Evolutionary conservation across 2,888 invertebrate species (phyloP), one percentile per base, ranked within the genome.

Genomic region (Eucriotettix oculatus): DNA sequence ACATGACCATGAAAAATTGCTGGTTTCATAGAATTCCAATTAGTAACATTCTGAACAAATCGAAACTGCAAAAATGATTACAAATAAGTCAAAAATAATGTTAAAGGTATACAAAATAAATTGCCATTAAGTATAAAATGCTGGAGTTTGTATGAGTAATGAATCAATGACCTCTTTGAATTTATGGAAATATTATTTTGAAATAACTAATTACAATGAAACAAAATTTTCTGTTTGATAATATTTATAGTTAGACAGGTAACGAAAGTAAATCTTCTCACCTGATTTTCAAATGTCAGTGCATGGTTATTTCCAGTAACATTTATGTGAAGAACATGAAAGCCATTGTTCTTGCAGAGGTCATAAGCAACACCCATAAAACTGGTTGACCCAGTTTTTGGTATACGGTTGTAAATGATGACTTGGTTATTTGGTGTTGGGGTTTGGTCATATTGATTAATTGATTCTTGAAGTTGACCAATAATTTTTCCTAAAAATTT

Each of bases 1-100:
- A 98, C 85, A 73, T 99, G 98, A 1, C 98, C 98, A 75, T 99
- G 98, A 75, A 96, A 98, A 59, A 99, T 78, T 0, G 94, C 95
- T 54, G 98, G 98, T 72, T 93, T 91, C 75, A 91, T 86, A 58
- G 82, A 82, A 66, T 82, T 77, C 98, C 98, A 99, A 63, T 81
- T 79, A 1, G 91, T 89, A 57, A 98, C 83, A 74, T 99, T 99
- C 67, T 86, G 84, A 66, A 89, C 90, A 76, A 98, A 93, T 69
- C 86, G 71, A 66, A 79, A 73, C 82, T 82, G 70, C 52, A 72
- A 71, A 48, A 64, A 61, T 64, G 40, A 60, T 16, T 42, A 59
- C 2, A 7, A 29, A 7, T 2, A 29, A 29, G 29, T 29, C 2
- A 29, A 29, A 29, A 29, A 29, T 29, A 29, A 2, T 29, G 7